Evolutionary conservation across 2,797 vertebrate genomes (phyloP).

Genomic region (Strix occidentalis): DNA sequence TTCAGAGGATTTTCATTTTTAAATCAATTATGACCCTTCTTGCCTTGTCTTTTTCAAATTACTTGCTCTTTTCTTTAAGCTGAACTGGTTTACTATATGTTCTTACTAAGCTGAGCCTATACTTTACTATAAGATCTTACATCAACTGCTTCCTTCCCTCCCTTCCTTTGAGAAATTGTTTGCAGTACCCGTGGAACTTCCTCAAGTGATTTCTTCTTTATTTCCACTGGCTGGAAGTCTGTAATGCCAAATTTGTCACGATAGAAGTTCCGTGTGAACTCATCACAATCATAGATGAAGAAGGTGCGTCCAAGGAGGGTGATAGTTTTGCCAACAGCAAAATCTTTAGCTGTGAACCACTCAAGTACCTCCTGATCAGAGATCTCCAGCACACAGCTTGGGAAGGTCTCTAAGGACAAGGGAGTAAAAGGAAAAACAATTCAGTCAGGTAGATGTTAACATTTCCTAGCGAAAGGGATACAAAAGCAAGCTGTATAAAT

Average conservation of each 20-base stretch:
- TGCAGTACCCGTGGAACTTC: constrained; percentile 76
- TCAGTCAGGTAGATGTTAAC: neutral
- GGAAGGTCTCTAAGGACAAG: constrained; percentile 81
- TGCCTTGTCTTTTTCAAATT: neutral
- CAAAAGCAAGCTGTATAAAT: neutral
- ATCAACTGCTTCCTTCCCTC: neutral
- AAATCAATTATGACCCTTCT: neutral
- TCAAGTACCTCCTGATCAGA: constrained; percentile 86
- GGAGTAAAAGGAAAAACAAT: neutral
- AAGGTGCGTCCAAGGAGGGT: constrained; percentile 84
- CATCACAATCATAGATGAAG: constrained; percentile 87
- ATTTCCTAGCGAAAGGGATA: neutral
- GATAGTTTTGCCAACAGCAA: constrained; percentile 84
- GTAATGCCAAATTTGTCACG: constrained; percentile 82
- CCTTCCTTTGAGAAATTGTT: neutral
- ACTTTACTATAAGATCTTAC: neutral
- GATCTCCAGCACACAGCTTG: constrained; percentile 89
- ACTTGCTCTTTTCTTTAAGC: neutral
- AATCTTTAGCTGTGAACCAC: constrained; percentile 89
- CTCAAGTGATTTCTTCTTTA: constrained; percentile 62
- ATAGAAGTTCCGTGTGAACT: constrained; percentile 87
- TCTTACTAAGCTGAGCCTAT: neutral
- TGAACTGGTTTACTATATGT: neutral
- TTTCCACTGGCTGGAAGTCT: constrained; percentile 74
- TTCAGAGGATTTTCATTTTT: neutral